phyloP scores from a whole-genome alignment of 2,888 invertebrate genomes.

The Plusia festucae region DNA sequence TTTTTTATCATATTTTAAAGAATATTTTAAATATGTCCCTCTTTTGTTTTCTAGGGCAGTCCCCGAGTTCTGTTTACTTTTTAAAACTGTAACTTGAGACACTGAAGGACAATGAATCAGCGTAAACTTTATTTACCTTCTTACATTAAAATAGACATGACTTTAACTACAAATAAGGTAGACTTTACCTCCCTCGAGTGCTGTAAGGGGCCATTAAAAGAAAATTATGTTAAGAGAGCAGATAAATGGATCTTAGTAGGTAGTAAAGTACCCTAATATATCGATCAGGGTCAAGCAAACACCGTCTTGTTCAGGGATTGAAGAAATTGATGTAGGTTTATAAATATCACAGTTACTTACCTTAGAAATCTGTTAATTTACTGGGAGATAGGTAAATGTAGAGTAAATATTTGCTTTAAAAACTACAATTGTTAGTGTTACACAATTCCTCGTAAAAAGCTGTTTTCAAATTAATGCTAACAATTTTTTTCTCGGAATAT shows the following conservation, averaged over 20 bases:
- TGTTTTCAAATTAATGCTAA: too few species aligned
- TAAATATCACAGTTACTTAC: too few species aligned
- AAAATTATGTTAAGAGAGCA: slow-evolving; percentile 2
- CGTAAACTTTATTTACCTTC: not conserved
- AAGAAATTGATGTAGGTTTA: too few species aligned
- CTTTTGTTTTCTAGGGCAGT: not conserved
- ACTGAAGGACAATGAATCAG: not conserved
- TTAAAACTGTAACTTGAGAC: not conserved
- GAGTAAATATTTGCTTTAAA: not conserved
- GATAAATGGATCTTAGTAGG: not conserved
- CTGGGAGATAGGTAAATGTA: not conserved
- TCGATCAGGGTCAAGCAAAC: slow-evolving; percentile 4
- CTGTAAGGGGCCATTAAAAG: slow-evolving; percentile 2
- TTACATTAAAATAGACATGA: slow-evolving; percentile 1
- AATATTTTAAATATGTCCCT: too few species aligned
- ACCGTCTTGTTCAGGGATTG: not conserved
- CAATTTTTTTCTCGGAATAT: too few species aligned
- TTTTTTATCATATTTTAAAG: too few species aligned
- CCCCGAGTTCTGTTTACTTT: not conserved
- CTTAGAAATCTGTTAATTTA: not conserved
- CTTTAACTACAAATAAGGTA: slow-evolving; percentile 8
- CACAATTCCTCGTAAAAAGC: too few species aligned
- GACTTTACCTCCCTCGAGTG: not conserved
- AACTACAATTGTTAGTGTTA: too few species aligned
- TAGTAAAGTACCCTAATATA: not conserved